Evolutionary conservation across 2,797 vertebrate species (phyloP).

Genomic region (Pangasius macronema): DNA sequence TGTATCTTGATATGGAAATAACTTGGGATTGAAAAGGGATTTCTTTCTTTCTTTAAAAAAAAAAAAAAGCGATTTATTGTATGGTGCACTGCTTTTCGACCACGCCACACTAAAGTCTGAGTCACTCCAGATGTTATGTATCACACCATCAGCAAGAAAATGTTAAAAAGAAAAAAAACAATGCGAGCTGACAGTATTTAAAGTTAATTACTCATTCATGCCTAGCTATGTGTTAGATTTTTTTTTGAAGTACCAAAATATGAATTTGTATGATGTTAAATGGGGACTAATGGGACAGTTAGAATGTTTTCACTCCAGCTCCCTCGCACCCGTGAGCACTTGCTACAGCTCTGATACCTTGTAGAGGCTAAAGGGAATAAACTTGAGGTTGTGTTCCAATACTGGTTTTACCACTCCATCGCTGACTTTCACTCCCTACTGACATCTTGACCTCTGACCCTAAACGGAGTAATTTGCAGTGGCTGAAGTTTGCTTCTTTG

Average conservation of each 20-base stretch:
- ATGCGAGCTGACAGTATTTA: slow-evolving; percentile 52
- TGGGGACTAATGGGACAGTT: neutral
- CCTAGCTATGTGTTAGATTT: slow-evolving; percentile 36
- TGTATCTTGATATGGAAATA: slow-evolving; percentile 49
- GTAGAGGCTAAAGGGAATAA: neutral
- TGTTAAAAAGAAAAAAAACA: slow-evolving; percentile 6
- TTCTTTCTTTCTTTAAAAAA: slow-evolving; percentile 31
- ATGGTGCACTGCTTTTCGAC: slow-evolving; percentile 47
- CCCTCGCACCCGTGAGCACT: neutral
- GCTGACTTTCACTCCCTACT: neutral
- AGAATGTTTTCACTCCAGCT: neutral
- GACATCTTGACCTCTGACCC: neutral
- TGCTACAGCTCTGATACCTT: neutral
- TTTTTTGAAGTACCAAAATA: neutral
- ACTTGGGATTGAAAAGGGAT: slow-evolving; percentile 51
- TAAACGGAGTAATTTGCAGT: neutral
- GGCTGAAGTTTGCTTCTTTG: neutral
- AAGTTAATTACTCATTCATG: slow-evolving; percentile 39
- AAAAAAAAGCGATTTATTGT: slow-evolving; percentile 15
- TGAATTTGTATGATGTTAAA: neutral
- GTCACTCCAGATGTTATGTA: slow-evolving; percentile 33
- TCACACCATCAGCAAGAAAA: slow-evolving; percentile 43
- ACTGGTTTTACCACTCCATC: neutral
- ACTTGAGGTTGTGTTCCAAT: neutral
- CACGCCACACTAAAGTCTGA: slow-evolving; percentile 39